A percentile compares a stretch with the other conserved stretches of the same genome.
Evolutionary conservation across 1,140 invertebrate species (phyloP).

Genomic region (Idris sp.): DNA sequence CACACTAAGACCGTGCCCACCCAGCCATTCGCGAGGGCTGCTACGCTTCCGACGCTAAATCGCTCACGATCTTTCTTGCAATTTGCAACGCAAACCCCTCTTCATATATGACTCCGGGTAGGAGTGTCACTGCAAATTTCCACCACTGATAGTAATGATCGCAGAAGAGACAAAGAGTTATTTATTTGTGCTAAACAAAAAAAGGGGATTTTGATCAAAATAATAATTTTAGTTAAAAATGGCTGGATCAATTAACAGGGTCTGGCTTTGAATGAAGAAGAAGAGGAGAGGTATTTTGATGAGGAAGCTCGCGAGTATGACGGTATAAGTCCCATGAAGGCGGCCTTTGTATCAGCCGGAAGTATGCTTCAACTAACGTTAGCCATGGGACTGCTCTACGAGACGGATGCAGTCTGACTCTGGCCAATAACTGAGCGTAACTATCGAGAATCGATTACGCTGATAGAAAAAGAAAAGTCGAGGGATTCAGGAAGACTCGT

Average conservation of each 20-base stretch:
- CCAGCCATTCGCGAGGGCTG: slow-evolving; percentile 52
- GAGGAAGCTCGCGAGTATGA: slow-evolving; percentile 55
- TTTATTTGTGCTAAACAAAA: neutral
- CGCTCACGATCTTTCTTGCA: slow-evolving; percentile 69
- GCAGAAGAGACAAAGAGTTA: too few species aligned
- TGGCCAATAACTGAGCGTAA: slow-evolving; percentile 59
- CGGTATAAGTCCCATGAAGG: slow-evolving; percentile 68
- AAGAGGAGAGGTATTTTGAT: slow-evolving; percentile 57
- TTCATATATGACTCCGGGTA: slow-evolving; percentile 37
- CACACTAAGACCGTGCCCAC: slow-evolving; percentile 74
- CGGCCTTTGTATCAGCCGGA: slow-evolving; percentile 71
- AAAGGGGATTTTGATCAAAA: too few species aligned
- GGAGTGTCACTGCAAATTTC: slow-evolving; percentile 41
- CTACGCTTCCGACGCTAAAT: slow-evolving; percentile 59
- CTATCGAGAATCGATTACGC: slow-evolving; percentile 63
- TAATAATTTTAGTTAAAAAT: slow-evolving; percentile 28
- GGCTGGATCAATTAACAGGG: slow-evolving; percentile 43
- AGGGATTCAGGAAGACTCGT: slow-evolving; percentile 43
- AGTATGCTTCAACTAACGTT: slow-evolving; percentile 69
- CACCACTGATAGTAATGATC: too few species aligned
- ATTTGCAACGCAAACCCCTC: slow-evolving; percentile 70
- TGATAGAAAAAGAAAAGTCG: slow-evolving; percentile 47
- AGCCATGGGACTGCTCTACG: slow-evolving; percentile 60
- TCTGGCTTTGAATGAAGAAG: slow-evolving; percentile 54
- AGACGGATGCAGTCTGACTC: slow-evolving; percentile 60